A percentile compares a stretch with the other conserved stretches of the same genome.
Conservation (phyloP, 1,140 invertebrate species). For the Drosophila virilis region DNA sequence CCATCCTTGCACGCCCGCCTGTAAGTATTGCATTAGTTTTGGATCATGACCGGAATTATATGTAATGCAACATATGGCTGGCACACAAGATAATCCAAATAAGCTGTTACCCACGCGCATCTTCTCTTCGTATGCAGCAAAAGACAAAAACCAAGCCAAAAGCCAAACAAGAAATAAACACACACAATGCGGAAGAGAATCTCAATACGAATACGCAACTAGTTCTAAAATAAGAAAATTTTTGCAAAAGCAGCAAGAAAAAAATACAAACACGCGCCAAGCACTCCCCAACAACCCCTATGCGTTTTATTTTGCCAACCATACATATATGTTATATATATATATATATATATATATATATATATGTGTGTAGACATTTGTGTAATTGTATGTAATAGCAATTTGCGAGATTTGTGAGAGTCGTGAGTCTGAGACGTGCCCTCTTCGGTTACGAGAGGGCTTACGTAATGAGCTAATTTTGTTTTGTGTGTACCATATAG, state of each 20-base stretch:
- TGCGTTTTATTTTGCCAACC: conserved; percentile 21
- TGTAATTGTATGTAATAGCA: conserved; percentile 16
- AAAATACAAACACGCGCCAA: background rate
- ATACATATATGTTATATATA: conserved; percentile 4
- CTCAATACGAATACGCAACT: conserved; percentile 28
- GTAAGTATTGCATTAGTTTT: conserved; percentile 43
- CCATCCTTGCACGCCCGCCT: conserved; percentile 31
- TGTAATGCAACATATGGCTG: background rate
- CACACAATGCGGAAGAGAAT: conserved; percentile 31
- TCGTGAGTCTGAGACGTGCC: conserved; percentile 50
- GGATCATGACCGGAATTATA: background rate
- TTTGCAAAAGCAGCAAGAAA: background rate
- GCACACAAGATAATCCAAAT: conserved; percentile 25
- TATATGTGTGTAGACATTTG: background rate
- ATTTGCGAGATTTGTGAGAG: conserved; percentile 54
- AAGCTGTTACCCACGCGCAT: conserved; percentile 6
- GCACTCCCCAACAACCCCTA: background rate
- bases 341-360: background rate
- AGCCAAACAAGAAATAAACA: conserved; percentile 2
- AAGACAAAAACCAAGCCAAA: conserved; percentile 3
- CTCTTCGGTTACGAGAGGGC: conserved; percentile 14
- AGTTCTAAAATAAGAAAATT: conserved; percentile 30
- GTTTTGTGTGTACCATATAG: background rate
- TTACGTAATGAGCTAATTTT: conserved; percentile 60
- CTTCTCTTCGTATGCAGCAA: background rate